Base-by-base conservation (phyloP, 1,140 invertebrate genomes). In the Xylocopa sonorina region DNA sequence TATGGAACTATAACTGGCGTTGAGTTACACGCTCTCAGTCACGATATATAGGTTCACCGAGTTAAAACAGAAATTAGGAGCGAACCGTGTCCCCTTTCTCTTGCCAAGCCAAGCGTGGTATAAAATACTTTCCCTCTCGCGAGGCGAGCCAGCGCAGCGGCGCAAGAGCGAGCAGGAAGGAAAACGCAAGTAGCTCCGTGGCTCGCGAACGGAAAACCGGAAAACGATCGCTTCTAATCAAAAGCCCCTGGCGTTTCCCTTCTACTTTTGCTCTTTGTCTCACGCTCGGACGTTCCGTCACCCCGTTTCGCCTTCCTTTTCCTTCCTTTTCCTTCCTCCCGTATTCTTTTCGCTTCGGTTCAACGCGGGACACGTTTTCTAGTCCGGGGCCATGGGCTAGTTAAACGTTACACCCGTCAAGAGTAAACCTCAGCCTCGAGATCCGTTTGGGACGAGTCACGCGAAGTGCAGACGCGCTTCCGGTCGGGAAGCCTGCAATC, bases 51-150 rank as follows among this genome's bases (percentile, higher is more conserved):
- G 88, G 87, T 88, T 88, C 84, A 85, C 86, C 81, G 89, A 92
- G 89, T 90, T 91, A 89, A 91, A 89, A 83, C 92, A 92, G 91
- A 92, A 93, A 93, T 93, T 93, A 92, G 92, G 92, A 93, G 90
- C 91, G 92, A 90, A 91, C 88, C 91, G 88, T 93, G 91, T 92
- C 92, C 92, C 92, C 92, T 93, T 93, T 93, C 92, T 92, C 92
- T 93, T 93, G 89, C 91, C 89, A 92, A 93, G 91, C 92, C 87
- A 91, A 93, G 89, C 92, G 91, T 93, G 91, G 81, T 89, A 91
- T 89, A 92, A 92, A 92, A 91, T 92, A 93, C 92, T 93, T 93
- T 93, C 92, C 89, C 92, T 93, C 91, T 93, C 90, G 88, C 81
- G 87, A 87, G 83, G 84, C 75, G 60, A 73, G 76, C 55, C 77